phyloP scores from a whole-genome alignment of 2,113 vertebrate species.

The Capra hircus region DNA sequence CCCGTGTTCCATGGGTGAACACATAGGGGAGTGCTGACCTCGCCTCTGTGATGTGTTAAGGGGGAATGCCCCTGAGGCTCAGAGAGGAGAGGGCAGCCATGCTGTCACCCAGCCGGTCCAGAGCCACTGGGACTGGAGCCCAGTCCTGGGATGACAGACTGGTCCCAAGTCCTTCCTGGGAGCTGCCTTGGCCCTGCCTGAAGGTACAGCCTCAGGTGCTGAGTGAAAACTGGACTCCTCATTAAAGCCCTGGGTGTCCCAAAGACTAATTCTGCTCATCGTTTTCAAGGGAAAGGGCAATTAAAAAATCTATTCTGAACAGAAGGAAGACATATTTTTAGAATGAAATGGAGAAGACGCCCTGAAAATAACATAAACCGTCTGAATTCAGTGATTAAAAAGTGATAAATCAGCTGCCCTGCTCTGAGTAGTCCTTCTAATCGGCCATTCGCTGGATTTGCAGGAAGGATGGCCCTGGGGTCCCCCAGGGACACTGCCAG shows the following conservation, averaged over 20 bases:
- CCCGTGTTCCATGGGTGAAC: background rate
- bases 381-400: background rate
- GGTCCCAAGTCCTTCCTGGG: background rate
- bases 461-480: background rate
- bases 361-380: constrained; percentile 30
- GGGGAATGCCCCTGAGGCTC: background rate
- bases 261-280: constrained; percentile 4
- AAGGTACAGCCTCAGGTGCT: accelerated
- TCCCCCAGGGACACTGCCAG: background rate
- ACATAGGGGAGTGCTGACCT: background rate
- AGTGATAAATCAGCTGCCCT: background rate
- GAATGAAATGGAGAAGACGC: constrained; percentile 30
- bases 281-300: constrained; percentile 38
- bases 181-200: accelerated
- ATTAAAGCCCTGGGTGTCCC: background rate
- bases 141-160: accelerated
- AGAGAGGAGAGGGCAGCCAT: background rate
- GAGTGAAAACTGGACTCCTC: background rate
- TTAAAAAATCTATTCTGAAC: constrained; percentile 51
- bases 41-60: background rate
- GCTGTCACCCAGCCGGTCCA: background rate
- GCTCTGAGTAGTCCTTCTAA: background rate
- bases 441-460: background rate
- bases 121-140: accelerated
- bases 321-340: constrained; percentile 30